Percentiles rank a stretch among this genome's conserved stretches.
These are phyloP conservation scores for Phymanthus crucifer DNA, from an alignment of 92 coral and sea anemone genomes.

Conservation along the genomic window DNA sequence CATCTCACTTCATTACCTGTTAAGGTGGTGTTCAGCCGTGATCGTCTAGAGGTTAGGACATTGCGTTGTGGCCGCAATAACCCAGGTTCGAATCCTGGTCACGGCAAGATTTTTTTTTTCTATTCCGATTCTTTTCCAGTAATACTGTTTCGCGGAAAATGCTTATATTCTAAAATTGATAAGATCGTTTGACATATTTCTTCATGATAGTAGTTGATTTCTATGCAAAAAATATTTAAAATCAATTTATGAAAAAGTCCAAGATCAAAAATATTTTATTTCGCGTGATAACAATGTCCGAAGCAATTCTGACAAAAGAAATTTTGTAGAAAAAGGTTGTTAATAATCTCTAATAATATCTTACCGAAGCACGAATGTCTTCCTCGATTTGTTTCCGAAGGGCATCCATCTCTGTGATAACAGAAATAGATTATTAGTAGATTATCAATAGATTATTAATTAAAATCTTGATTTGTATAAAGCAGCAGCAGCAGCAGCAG, in stretches of 20 bases:
- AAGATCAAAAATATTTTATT: too few species aligned
- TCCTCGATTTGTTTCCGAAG: conserved; percentile 93
- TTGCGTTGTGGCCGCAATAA: conserved; percentile 99
- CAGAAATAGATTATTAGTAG: neutral
- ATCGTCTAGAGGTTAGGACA: conserved; percentile 94
- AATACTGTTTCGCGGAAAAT: too few species aligned
- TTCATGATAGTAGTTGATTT: too few species aligned
- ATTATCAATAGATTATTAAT: neutral
- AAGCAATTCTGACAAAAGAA: too few species aligned
- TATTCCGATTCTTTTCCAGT: too few species aligned
- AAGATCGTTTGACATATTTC: too few species aligned
- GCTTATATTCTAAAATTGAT: too few species aligned
- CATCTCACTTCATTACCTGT: neutral
- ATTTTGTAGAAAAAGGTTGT: neutral
- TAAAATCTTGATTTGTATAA: too few species aligned
- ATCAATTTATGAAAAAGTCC: too few species aligned
- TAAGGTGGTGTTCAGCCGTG: conserved; percentile 52
- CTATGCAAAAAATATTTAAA: too few species aligned
- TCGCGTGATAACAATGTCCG: too few species aligned
- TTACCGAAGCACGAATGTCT: conserved; percentile 82
- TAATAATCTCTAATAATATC: conserved; percentile 12
- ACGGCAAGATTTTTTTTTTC: conserved; percentile 46
- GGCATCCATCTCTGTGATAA: conserved; percentile 78
- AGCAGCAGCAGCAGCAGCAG: too few species aligned
- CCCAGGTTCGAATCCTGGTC: conserved; percentile 99